Conservation (phyloP, 2,113 vertebrate species). For the Daphoenositta chrysoptera region DNA sequence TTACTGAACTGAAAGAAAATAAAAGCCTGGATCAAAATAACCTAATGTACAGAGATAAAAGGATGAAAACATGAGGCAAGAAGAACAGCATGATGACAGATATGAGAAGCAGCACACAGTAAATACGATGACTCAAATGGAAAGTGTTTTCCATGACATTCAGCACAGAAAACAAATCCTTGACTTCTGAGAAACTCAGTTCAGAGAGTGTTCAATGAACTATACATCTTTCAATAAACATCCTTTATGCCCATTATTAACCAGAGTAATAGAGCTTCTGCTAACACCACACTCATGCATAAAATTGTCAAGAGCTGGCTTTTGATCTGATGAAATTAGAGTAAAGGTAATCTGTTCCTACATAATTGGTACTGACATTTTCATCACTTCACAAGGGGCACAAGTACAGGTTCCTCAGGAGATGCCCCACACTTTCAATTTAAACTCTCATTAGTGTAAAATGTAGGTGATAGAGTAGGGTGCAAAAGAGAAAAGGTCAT, state of each 20-base stretch:
- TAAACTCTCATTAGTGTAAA: neutral
- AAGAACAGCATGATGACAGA: constrained; percentile 8
- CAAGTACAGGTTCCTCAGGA: neutral
- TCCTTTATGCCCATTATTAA: constrained; percentile 3
- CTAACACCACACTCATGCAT: neutral
- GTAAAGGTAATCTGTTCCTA: constrained; percentile 8
- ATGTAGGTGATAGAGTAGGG: neutral
- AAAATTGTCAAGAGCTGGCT: neutral
- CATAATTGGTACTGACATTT: neutral
- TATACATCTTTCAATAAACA: constrained; percentile 17
- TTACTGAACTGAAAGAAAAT: constrained; percentile 34
- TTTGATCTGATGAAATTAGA: neutral
- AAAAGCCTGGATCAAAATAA: constrained; percentile 45
- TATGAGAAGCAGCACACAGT: neutral
- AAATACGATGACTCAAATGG: constrained; percentile 39
- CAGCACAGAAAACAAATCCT: neutral
- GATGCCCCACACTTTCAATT: neutral
- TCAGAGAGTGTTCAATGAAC: neutral
- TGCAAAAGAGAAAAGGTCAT: neutral
- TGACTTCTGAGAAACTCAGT: constrained; percentile 38
- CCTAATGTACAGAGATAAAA: neutral
- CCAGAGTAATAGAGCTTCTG: neutral
- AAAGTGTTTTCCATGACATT: constrained; percentile 20
- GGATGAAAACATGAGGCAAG: constrained; percentile 25
- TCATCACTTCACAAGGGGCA: neutral